Evolutionary conservation across 2,113 vertebrate genomes (phyloP), one percentile per base, ranked within the genome.

Genomic region (Dromas ardeola): DNA sequence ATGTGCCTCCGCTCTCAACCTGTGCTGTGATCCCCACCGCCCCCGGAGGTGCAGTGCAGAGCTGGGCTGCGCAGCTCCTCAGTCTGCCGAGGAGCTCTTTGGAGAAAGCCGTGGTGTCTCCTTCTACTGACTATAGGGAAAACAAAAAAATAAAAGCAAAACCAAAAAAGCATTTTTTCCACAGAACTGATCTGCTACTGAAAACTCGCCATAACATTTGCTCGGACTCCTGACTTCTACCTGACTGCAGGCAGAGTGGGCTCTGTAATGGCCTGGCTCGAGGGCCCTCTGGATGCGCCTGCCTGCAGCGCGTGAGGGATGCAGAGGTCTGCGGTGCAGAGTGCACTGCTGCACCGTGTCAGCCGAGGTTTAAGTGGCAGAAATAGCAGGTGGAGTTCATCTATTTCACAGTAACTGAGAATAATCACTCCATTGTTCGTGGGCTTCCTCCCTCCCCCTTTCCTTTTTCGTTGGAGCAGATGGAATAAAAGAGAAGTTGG

Each of bases 351-450:
- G 92, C 88, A 86, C 55, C 8, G 3, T 86, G 76, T 94, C 94
- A 94, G 90, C 91, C 81, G 72, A 84, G 80, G 92, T 94, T 93
- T 95, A 95, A 96, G 91, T 69, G 86, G 96, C 93, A 97, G 95
- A 81, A 97, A 89, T 81, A 91, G 91, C 92, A 95, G 96, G 95
- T 93, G 93, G 91, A 96, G 92, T 92, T 96, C 92, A 95, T 95
- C 94, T 96, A 95, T 96, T 95, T 95, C 94, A 81, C 76, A 63
- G 82, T 90, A 96, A 96, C 91, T 79, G 91, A 95, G 95, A 95
- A 97, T 95, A 97, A 95, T 97, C 94, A 82, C 89, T 80, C 87
- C 70, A 91, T 91, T 94, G 93, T 96, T 94, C 96, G 20, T 12
- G 40, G 62, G 86, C 78, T 97, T 91, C 77, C 70, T 92, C 84